Evolutionary conservation across 1,140 invertebrate genomes (phyloP), one percentile per base, ranked within the genome.

Genomic region (Coelopa frigida): DNA sequence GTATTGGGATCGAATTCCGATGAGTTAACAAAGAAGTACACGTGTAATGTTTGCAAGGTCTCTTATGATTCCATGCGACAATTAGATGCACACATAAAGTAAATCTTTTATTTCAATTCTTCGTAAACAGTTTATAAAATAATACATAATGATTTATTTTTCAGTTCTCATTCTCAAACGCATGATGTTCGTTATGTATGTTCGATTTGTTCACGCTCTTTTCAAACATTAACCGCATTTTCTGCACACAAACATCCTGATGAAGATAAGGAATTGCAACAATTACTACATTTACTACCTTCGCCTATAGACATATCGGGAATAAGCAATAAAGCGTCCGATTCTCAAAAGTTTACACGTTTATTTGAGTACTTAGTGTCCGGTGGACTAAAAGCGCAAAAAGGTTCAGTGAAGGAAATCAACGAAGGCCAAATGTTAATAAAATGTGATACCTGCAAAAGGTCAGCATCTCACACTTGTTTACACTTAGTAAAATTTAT

Each of bases 21-120:
- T 14, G 26, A 35, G 10, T 10, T 33, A 0, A 7, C 32, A 3
- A 38, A 44, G 18, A 12, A 22, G n/a, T 49, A 49, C 44, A 11
- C 22, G 12, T 49, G 47, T 11, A 20, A 37, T 4, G 18, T 44
- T 14, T 52, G 51, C 46, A 11, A 14, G 14, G 17, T 46, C 37
- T 11, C 14, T 2, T 52, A 49, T 36, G 23, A 7, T 18, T 23
- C 36, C 8, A 18, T 41, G 7, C 11, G 20, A 3, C 17, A 29
- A 21, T 22, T 52, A 1, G 46, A 49, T 31, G 36, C 18, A 24
- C 51, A 52, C 35, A 39, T 43, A 11, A 38, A 23, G 46, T 46
- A 38, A 21, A 8, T 31, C 14, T 46, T 26, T 37, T 4, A 8
- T n/a, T n/a, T n/a, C 32, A 32, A 29, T 31, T 36, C 8, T 27